Evolutionary conservation across 1,140 invertebrate species (phyloP).

Genomic region (Lasioglossum albipes): DNA sequence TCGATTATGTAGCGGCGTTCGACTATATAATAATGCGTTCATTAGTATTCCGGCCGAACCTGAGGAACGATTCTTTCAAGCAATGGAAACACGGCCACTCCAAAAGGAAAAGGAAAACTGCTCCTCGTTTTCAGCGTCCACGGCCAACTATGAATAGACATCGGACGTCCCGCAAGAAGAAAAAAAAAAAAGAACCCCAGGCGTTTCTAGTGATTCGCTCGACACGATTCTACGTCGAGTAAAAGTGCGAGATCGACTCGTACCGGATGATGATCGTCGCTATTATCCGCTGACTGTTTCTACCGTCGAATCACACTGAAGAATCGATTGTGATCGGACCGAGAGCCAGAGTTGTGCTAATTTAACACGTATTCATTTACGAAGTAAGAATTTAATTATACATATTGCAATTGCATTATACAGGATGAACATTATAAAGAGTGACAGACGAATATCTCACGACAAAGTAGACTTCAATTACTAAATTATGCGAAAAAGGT

Average conservation of each 20-base stretch:
- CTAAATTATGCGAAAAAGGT: too few species aligned
- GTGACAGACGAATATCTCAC: too few species aligned
- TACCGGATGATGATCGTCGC: background rate
- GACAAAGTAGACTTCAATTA: too few species aligned
- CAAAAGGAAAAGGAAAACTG: background rate
- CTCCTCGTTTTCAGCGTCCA: background rate
- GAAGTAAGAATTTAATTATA: too few species aligned
- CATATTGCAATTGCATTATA: too few species aligned
- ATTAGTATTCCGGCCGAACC: slow-evolving; percentile 26
- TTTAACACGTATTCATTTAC: too few species aligned
- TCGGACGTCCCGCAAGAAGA: background rate
- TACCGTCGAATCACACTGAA: too few species aligned
- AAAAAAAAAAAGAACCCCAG: background rate
- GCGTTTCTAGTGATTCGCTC: background rate
- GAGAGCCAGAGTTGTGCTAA: too few species aligned
- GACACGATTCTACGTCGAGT: background rate
- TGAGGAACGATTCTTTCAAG: background rate
- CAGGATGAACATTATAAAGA: too few species aligned
- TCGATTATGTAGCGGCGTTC: slow-evolving; percentile 28
- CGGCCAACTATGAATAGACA: slow-evolving; percentile 9
- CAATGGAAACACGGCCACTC: too few species aligned
- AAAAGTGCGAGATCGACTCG: background rate
- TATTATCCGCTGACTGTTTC: background rate
- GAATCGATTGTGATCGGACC: too few species aligned
- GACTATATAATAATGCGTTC: slow-evolving; percentile 27